A percentile compares a stretch with the other conserved stretches of the same genome.
phyloP scores from a whole-genome alignment of 1,140 invertebrate species.

The Microplitis demolitor region DNA sequence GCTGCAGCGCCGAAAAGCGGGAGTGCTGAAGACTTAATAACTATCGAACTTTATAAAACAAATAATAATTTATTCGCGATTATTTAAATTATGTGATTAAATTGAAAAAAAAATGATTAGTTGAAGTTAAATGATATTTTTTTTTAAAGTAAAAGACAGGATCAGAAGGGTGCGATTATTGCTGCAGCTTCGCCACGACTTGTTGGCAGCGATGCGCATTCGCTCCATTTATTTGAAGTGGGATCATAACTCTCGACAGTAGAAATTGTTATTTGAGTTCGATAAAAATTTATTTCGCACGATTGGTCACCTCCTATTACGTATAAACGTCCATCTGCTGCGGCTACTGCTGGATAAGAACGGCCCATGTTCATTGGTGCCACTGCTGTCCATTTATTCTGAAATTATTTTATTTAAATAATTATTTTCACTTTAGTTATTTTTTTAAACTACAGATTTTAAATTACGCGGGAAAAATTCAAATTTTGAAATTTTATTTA shows the following conservation, averaged over 20 bases:
- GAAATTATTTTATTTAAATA: constrained; percentile 38
- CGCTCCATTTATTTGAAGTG: constrained; percentile 75
- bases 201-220: constrained; percentile 76
- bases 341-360: constrained; percentile 83
- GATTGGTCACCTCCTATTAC: constrained; percentile 82
- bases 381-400: constrained; percentile 82
- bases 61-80: not conserved
- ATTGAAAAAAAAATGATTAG: too few relatives aligned
- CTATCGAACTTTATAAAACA: too few relatives aligned
- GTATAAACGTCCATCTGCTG: constrained; percentile 80
- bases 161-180: constrained; percentile 64
- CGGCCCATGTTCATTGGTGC: constrained; percentile 75
- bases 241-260: constrained; percentile 85
- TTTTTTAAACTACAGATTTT: not conserved
- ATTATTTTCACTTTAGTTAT: constrained; percentile 9
- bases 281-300: constrained; percentile 79
- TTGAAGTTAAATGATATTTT: too few relatives aligned
- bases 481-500: too few relatives aligned
- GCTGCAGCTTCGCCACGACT: constrained; percentile 86
- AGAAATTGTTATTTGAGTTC: constrained; percentile 79
- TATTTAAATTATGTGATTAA: not conserved
- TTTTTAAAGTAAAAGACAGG: constrained; percentile 27
- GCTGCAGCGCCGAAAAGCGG: too few relatives aligned
- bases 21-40: too few relatives aligned
- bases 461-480: too few relatives aligned